Evolutionary conservation across 2,888 invertebrate genomes (phyloP), one percentile per base, ranked within the genome.

Genomic region (Apocheima hispidaria): DNA sequence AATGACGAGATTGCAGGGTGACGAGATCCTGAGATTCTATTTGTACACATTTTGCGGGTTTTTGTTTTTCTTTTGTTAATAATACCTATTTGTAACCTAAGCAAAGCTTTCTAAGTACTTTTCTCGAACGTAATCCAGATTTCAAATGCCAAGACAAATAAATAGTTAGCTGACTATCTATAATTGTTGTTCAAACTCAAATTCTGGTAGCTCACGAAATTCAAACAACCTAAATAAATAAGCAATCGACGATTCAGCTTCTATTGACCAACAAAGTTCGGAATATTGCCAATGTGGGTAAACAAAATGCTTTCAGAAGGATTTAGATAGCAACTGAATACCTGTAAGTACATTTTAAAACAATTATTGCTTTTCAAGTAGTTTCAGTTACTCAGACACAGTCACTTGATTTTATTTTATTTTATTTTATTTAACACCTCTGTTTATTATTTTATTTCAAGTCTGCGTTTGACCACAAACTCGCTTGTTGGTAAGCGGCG

Each of bases 201-300:
- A 35, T 49, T 21, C 5, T 4, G 16, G 12, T 14, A 18, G 23
- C 16, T 14, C 38, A 16, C 10, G 16, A 16, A 38, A 50, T 18
- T 16, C 50, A 50, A 38, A 50, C 16, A 50, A 10, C 50, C 50
- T 50, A 38, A 38, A 50, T 50, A 50, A 50, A 50, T 50, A 50
- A 49, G 49, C 18, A 36, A 50, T 36, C 3, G 18, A 16, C 18
- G 36, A 50, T 12, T 50, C 36, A 18, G 50, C 50, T 10, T 36
- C 18, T 33, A 54, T 38, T 38, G 38, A 28, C 36, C 36, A 33
- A 36, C 26, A 38, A 46, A 38, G 9, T 9, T 28, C n/a, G 28
- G 14, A 44, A n/a, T 36, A 54, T 54, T 54, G 38, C 38, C 28
- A 30, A 36, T 38, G 26, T 26, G 26, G 12, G 26, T 44, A 26